Conservation (phyloP, 1,140 invertebrate genomes). For the Drosophila oshimai region DNA sequence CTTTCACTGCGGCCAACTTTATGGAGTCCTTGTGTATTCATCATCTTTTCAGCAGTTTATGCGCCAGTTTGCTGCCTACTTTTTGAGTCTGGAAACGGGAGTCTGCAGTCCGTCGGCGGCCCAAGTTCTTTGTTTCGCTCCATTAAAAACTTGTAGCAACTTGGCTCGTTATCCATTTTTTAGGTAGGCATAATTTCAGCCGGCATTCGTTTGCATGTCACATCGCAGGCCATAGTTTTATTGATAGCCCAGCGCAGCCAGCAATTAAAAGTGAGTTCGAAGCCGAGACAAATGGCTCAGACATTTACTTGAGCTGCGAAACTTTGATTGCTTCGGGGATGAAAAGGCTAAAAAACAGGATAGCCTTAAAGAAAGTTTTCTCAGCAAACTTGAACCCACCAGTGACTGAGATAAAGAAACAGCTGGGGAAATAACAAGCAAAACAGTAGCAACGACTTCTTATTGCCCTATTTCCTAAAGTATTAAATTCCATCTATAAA, state of each 20-base stretch:
- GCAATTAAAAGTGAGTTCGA: conserved; percentile 61
- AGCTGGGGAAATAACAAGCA: background rate
- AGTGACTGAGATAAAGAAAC: conserved; percentile 11
- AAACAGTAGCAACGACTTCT: too few species aligned
- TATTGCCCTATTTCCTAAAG: too few species aligned
- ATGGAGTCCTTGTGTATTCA: conserved; percentile 72
- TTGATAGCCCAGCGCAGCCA: conserved; percentile 55
- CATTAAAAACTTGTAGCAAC: conserved; percentile 82
- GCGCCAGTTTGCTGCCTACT: conserved; percentile 64
- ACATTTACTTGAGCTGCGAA: conserved; percentile 45
- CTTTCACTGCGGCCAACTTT: conserved; percentile 43
- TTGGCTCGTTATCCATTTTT: conserved; percentile 72
- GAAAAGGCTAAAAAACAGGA: conserved; percentile 7
- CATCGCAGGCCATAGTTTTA: conserved; percentile 48
- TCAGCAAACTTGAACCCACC: conserved; percentile 35
- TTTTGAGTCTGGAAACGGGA: conserved; percentile 2
- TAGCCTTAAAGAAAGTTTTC: conserved; percentile 41
- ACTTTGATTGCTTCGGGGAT: conserved; percentile 57
- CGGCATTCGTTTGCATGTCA: conserved; percentile 47
- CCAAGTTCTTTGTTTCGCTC: conserved; percentile 54
- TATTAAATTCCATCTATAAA: too few species aligned
- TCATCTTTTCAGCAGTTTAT: conserved; percentile 79
- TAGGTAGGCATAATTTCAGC: conserved; percentile 60
- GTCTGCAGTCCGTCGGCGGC: background rate
- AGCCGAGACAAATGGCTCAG: conserved; percentile 49